These are phyloP conservation scores for Chrysochloris asiatica DNA, from an alignment of 2,113 vertebrate species.

Conservation along the genomic window DNA sequence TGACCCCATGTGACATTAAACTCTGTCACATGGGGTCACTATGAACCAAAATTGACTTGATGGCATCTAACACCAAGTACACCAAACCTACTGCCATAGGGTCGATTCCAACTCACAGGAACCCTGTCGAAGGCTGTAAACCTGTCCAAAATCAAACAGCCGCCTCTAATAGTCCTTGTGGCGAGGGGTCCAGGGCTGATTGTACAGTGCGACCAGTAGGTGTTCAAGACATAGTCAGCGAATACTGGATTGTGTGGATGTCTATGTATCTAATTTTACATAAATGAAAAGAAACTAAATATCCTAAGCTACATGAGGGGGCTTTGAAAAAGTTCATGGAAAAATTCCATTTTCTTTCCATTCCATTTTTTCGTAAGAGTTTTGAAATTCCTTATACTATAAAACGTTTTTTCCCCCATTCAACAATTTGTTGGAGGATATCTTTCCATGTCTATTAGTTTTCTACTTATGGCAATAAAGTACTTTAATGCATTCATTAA, in stretches of 20 bases:
- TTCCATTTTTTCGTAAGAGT: too few relatives aligned
- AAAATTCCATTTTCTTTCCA: too few relatives aligned
- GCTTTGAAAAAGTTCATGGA: too few relatives aligned
- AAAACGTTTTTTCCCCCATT: not conserved
- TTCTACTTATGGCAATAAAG: conserved; percentile 57
- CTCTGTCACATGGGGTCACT: not conserved
- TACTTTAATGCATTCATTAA: conserved; percentile 37
- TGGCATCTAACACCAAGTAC: not conserved
- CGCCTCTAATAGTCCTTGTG: too few relatives aligned
- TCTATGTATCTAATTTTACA: not conserved
- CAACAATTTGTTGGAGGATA: conserved; percentile 12
- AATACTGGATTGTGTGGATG: not conserved
- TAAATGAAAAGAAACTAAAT: conserved; percentile 23
- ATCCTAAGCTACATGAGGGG: not conserved
- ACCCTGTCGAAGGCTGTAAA: too few relatives aligned
- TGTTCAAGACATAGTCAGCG: not conserved
- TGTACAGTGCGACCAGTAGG: too few relatives aligned
- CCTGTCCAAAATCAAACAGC: too few relatives aligned
- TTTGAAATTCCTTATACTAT: not conserved
- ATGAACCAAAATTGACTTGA: not conserved
- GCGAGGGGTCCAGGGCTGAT: too few relatives aligned
- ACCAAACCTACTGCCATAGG: too few relatives aligned
- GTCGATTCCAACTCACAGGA: too few relatives aligned
- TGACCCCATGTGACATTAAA: not conserved
- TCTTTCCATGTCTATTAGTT: conserved; percentile 33